Percentiles rank a stretch among this genome's conserved stretches.
Conservation (phyloP, 2,797 vertebrate species). For the Chromobotia macracanthus region DNA sequence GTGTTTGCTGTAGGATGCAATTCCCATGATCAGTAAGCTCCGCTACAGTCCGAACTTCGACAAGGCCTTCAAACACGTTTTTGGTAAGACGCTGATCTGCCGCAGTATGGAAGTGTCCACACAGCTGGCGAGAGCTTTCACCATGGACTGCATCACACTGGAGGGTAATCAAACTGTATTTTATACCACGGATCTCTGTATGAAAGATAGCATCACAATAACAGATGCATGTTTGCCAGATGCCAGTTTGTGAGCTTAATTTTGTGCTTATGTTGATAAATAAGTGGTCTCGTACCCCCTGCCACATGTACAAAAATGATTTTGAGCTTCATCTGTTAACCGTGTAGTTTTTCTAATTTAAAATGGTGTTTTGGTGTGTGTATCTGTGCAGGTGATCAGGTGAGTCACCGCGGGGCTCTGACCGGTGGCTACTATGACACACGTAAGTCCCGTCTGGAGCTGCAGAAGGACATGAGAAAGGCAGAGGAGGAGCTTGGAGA, state of each 20-base stretch:
- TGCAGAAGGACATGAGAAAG: slow-evolving; percentile 98
- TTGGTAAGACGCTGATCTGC: slow-evolving; percentile 97
- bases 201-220: no score
- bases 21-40: slow-evolving; percentile 99
- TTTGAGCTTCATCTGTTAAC: no score
- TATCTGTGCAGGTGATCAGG: slow-evolving; percentile 87
- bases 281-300: no score
- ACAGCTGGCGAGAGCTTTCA: slow-evolving; percentile 96
- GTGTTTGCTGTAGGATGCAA: slow-evolving; percentile 85
- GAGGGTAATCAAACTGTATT: slow-evolving; percentile 80
- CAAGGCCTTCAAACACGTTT: slow-evolving; percentile 98
- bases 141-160: slow-evolving; percentile 98
- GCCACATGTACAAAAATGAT: no score
- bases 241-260: no score
- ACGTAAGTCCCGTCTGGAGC: slow-evolving; percentile 94
- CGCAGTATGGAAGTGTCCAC: slow-evolving; percentile 99
- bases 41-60: slow-evolving; percentile 93
- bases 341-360: slow-evolving; percentile 1
- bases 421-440: slow-evolving; percentile 98
- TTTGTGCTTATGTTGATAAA: no score
- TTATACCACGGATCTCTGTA: no score
- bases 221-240: no score
- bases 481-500: slow-evolving; percentile 95
- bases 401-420: slow-evolving; percentile 95
- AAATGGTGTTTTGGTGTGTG: slow-evolving; percentile 19